Evolutionary conservation across 1,140 invertebrate genomes (phyloP), one percentile per base, ranked within the genome.

Genomic region (Druon quercuslanigerum): DNA sequence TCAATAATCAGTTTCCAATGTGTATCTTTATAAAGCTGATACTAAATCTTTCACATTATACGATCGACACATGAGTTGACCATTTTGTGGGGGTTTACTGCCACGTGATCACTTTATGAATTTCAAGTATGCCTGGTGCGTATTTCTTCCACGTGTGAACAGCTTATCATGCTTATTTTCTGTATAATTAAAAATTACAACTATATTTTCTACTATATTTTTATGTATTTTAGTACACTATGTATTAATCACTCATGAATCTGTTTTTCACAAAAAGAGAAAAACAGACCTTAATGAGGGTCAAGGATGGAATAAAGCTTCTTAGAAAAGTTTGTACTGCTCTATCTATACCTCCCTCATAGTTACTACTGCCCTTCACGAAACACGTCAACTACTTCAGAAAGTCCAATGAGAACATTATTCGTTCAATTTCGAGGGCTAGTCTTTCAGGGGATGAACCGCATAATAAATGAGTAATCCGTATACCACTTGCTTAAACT

Each of bases 261-360:
- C 33, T 20, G 40, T 66, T 40, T 7, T 40, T 66, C 40, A 40
- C 33, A 2, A 16, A 33, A 14, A n/a, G 33, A 66, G 33, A 66
- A 46, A 66, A 16, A 16, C 17, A 0, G 3, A 40, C 40, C 46
- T 66, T 66, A 66, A 66, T 66, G 60, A 66, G 60, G 5, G 16
- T 66, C 60, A 25, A 16, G 20, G 40, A 66, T 16, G 7, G 40
- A 66, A 60, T 20, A 25, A 60, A 66, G 40, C 60, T 66, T 66
- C 20, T n/a, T 66, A 3, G 25, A 66, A 46, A 40, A 66, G 60
- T 66, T 66, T 66, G 1, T 11, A 46, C 40, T 40, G 25, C 33
- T 33, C 33, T 40, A 66, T 46, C 25, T n/a, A 8, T 13, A 66
- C 46, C 40, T 46, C 60, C 40, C 40, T n/a, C 14, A 33, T 66